Evolutionary conservation across 2,797 vertebrate species (phyloP).

Genomic region (Pampus argenteus): DNA sequence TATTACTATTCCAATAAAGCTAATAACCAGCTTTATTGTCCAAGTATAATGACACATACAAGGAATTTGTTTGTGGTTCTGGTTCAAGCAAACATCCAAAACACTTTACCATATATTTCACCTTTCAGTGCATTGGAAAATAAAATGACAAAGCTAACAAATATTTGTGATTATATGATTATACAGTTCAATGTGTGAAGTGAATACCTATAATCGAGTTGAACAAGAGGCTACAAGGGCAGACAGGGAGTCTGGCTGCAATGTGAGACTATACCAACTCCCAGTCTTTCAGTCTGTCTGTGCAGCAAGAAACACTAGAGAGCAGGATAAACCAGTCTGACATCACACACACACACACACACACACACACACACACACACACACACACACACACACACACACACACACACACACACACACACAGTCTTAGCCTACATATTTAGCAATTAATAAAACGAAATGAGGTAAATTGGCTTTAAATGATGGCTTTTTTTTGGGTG

Average conservation of each 20-base stretch:
- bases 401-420: conserved; percentile 12
- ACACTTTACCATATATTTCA: neutral
- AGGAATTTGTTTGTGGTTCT: neutral
- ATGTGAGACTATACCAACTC: conserved; percentile 34
- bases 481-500: too few relatives aligned
- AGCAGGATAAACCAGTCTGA: conserved; percentile 72
- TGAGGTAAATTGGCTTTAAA: conserved; percentile 5
- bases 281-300: conserved; percentile 18
- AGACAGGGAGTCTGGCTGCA: conserved; percentile 15
- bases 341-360: too few relatives aligned
- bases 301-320: conserved; percentile 17
- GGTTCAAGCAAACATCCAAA: neutral
- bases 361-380: too few relatives aligned
- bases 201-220: conserved; percentile 9
- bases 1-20: neutral
- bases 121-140: neutral
- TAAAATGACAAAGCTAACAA: neutral
- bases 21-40: neutral
- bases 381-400: conserved; percentile 15
- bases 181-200: neutral
- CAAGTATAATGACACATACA: neutral
- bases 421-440: conserved; percentile 10
- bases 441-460: neutral
- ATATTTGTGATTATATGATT: neutral
- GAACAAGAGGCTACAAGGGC: conserved; percentile 8